A percentile compares a stretch with the other conserved stretches of the same genome.
Conservation (phyloP, 2,888 invertebrate species). For the Acanthosepion pharaonis region DNA sequence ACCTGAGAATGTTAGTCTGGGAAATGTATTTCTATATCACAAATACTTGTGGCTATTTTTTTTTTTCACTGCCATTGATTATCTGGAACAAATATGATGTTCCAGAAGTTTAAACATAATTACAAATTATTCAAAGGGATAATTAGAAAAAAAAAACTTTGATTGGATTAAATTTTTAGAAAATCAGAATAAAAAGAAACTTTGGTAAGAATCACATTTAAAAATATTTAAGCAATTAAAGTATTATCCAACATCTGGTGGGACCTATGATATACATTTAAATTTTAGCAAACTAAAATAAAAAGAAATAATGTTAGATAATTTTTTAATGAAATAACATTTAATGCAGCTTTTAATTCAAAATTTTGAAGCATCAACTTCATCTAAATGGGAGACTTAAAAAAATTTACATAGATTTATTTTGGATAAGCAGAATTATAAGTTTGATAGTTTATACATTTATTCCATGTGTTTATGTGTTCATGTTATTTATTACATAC, state of each 20-base stretch:
- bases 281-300: not conserved
- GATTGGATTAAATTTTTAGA: not conserved
- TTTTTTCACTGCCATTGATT: not conserved
- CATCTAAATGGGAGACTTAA: not conserved
- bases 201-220: not conserved
- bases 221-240: not conserved
- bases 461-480: too few species aligned
- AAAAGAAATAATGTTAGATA: not conserved
- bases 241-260: not conserved
- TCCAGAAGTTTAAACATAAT: not conserved
- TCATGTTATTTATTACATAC: too few species aligned
- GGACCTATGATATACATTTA: not conserved
- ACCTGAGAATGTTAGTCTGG: conserved; percentile 21
- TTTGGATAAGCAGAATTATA: not conserved
- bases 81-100: not conserved
- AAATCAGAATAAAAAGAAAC: not conserved
- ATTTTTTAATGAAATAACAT: not conserved
- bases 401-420: not conserved
- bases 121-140: not conserved
- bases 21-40: not conserved
- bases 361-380: not conserved
- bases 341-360: not conserved
- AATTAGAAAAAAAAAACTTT: not conserved
- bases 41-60: not conserved
- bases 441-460: too few species aligned